A percentile compares a stretch with the other conserved stretches of the same genome.
phyloP scores from a whole-genome alignment of 2,797 vertebrate genomes.

The Trichosurus vulpecula region DNA sequence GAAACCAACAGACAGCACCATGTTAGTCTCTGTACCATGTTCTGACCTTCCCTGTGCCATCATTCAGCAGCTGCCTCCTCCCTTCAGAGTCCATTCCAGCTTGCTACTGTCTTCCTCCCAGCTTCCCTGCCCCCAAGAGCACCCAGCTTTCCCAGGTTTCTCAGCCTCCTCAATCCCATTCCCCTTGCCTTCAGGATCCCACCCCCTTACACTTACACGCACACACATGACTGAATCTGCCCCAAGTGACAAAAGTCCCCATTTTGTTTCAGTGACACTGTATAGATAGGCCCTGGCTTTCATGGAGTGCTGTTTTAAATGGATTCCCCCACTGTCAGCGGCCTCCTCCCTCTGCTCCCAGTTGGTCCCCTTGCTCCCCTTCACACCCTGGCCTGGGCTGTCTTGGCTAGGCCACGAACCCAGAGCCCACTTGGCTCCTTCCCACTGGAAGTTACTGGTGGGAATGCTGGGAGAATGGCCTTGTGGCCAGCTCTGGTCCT shows the following conservation, averaged over 20 bases:
- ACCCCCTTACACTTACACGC: too few species aligned
- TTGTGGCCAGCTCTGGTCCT: not conserved
- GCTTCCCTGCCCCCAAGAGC: too few species aligned
- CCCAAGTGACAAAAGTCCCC: too few species aligned
- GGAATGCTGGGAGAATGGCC: not conserved
- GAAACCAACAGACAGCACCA: too few species aligned
- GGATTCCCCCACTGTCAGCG: not conserved
- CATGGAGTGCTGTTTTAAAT: not conserved
- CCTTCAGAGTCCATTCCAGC: not conserved
- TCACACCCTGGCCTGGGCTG: not conserved
- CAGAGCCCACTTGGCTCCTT: conserved; percentile 37
- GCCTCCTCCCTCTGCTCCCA: not conserved
- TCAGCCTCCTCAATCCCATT: too few species aligned
- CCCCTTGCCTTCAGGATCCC: not conserved
- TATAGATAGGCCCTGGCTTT: not conserved
- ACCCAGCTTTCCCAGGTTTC: too few species aligned
- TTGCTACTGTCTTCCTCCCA: too few species aligned
- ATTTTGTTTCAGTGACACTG: too few species aligned
- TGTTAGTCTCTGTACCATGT: too few species aligned
- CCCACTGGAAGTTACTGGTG: conserved; percentile 1
- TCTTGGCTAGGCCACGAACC: conserved; percentile 3
- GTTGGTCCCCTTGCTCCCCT: not conserved
- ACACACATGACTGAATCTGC: not conserved
- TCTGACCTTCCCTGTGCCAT: too few species aligned
- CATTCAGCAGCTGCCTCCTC: too few species aligned